phyloP scores from a whole-genome alignment of 1,140 invertebrate genomes.

The Cherax destructor region DNA sequence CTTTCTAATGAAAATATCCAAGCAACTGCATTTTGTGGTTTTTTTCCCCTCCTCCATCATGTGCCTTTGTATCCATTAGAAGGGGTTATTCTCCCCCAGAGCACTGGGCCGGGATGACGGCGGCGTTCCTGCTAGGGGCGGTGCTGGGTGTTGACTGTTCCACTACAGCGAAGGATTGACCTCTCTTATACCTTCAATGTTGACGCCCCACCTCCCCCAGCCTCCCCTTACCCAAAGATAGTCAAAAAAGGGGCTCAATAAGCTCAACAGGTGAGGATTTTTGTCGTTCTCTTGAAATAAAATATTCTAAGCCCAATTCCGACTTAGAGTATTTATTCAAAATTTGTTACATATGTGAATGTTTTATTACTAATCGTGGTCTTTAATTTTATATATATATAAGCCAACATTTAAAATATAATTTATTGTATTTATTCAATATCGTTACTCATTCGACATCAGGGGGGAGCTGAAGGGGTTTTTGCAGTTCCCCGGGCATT shows the following conservation, averaged over 20 bases:
- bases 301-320: no score
- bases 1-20: background rate
- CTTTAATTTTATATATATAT: no score
- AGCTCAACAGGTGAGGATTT: constrained; percentile 11
- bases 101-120: background rate
- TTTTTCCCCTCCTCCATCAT: background rate
- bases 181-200: constrained; percentile 56
- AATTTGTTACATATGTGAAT: no score
- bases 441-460: background rate
- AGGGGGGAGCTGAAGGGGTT: constrained; percentile 50
- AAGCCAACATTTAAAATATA: no score
- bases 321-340: no score
- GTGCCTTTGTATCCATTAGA: no score
- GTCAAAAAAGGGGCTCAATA: constrained; percentile 37
- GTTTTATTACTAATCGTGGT: no score
- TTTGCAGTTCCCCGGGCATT: constrained; percentile 50
- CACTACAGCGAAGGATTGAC: constrained; percentile 15
- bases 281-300: background rate
- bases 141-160: background rate
- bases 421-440: no score
- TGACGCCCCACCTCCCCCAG: constrained; percentile 46
- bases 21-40: background rate
- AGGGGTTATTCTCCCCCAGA: background rate
- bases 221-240: constrained; percentile 17
- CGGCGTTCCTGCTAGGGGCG: background rate